phyloP scores from a whole-genome alignment of 2,113 vertebrate genomes.

The Limnothrissa miodon region DNA sequence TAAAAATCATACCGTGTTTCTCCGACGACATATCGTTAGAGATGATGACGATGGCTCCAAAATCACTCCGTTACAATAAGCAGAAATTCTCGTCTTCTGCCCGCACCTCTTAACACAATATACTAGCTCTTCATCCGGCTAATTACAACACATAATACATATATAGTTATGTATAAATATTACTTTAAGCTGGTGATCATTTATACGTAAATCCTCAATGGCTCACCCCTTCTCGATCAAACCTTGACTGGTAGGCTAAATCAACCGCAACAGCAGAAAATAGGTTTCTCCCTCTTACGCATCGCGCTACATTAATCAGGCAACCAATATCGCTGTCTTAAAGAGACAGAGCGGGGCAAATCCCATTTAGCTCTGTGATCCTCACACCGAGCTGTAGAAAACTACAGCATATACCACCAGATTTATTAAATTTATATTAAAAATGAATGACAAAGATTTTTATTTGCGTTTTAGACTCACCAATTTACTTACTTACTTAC shows the following conservation, averaged over 20 bases:
- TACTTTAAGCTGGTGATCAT: not conserved
- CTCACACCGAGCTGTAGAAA: not conserved
- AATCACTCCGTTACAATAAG: not conserved
- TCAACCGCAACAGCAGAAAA: slow-evolving; percentile 49
- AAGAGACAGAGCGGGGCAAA: slow-evolving; percentile 62
- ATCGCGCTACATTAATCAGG: slow-evolving; percentile 67
- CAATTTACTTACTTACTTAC: too few species aligned
- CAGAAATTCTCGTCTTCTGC: not conserved
- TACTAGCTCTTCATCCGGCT: slow-evolving; percentile 44
- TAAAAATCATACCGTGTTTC: slow-evolving; percentile 71
- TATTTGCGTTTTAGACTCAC: too few species aligned
- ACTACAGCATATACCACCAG: not conserved
- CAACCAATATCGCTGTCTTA: slow-evolving; percentile 64
- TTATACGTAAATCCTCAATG: not conserved
- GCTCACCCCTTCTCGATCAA: not conserved
- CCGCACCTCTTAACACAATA: not conserved
- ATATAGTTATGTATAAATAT: slow-evolving; percentile 12
- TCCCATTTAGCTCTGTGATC: not conserved
- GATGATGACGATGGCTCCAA: not conserved
- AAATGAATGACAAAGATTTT: too few species aligned
- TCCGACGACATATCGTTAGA: slow-evolving; percentile 69
- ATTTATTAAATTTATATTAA: not conserved
- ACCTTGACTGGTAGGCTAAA: not conserved
- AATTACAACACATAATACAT: slow-evolving; percentile 58
- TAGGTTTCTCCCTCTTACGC: slow-evolving; percentile 59